Percentiles rank a stretch among this genome's conserved stretches.
phyloP scores from a whole-genome alignment of 1,140 invertebrate genomes.

The Achatina immaculata region DNA sequence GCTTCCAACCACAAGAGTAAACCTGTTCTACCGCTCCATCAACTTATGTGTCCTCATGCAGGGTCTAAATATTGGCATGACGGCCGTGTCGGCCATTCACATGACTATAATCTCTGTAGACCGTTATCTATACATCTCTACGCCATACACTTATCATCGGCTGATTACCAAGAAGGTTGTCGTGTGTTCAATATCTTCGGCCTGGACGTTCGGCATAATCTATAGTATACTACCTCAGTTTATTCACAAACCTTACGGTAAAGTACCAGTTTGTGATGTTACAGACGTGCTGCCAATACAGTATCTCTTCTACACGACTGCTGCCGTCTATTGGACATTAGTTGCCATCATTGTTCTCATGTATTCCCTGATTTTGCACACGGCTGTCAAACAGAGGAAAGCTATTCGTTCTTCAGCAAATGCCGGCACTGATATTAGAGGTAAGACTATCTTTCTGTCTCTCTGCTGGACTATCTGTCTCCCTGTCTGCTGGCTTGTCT shows the following conservation, averaged over 20 bases:
- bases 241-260: not conserved
- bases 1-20: not conserved
- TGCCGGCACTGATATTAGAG: too few relatives aligned
- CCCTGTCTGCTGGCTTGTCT: too few relatives aligned
- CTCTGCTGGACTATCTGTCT: too few relatives aligned
- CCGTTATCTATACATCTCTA: conserved; percentile 23
- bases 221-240: conserved; percentile 21
- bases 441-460: too few relatives aligned
- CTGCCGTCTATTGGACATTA: not conserved
- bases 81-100: not conserved
- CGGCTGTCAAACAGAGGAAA: conserved; percentile 23
- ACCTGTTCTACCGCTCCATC: conserved; percentile 5
- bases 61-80: not conserved
- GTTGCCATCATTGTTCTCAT: not conserved
- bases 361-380: conserved; percentile 18
- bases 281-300: not conserved
- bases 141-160: conserved; percentile 18
- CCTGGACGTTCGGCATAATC: conserved; percentile 12
- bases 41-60: conserved; percentile 23
- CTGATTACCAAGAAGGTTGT: not conserved
- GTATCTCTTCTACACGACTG: conserved; percentile 7
- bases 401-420: conserved; percentile 7
- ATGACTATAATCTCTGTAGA: conserved; percentile 26
- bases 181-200: not conserved
- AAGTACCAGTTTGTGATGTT: not conserved